Evolutionary conservation across 2,797 vertebrate species (phyloP).

Genomic region (Oryzias dopingdopingensis): DNA sequence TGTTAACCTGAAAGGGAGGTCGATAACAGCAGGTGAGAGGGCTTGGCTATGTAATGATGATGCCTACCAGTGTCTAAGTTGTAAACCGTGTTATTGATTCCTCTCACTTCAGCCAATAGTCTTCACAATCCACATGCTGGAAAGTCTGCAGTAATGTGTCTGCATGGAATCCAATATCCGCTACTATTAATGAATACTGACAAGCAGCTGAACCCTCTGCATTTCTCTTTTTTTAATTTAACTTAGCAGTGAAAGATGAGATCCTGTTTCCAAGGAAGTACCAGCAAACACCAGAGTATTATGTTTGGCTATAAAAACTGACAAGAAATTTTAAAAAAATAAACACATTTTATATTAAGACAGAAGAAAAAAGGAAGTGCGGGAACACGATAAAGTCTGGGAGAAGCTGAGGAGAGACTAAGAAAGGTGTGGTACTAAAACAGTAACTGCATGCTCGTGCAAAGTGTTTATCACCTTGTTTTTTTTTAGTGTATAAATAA

Average conservation of each 20-base stretch:
- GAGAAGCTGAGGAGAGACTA: conserved; percentile 19
- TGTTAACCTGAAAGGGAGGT: conserved; percentile 63
- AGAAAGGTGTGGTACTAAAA: conserved; percentile 36
- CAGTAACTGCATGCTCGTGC: conserved; percentile 36
- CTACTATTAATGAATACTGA: conserved; percentile 63
- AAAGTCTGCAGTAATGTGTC: conserved; percentile 64
- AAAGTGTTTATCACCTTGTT: conserved; percentile 44
- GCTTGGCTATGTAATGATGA: conserved; percentile 71
- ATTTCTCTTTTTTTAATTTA: conserved; percentile 59
- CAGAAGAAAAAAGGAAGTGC: conserved; percentile 19
- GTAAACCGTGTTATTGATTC: conserved; percentile 77
- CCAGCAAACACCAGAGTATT: conserved; percentile 31
- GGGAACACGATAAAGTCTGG: conserved; percentile 20
- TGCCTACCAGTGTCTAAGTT: conserved; percentile 74
- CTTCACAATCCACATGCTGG: conserved; percentile 51
- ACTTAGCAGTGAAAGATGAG: conserved; percentile 44
- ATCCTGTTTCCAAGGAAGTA: conserved; percentile 54
- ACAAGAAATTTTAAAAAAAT: conserved; percentile 45
- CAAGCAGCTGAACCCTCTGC: conserved; percentile 45
- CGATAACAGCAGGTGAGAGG: conserved; percentile 76
- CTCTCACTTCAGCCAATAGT: conserved; percentile 64
- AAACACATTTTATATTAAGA: conserved; percentile 45
- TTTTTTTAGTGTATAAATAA: conserved; percentile 50
- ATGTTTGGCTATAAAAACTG: conserved; percentile 46
- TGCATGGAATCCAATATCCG: conserved; percentile 61